Base-by-base conservation (phyloP, 2,888 invertebrate species). In the Drosophila anomalata region DNA sequence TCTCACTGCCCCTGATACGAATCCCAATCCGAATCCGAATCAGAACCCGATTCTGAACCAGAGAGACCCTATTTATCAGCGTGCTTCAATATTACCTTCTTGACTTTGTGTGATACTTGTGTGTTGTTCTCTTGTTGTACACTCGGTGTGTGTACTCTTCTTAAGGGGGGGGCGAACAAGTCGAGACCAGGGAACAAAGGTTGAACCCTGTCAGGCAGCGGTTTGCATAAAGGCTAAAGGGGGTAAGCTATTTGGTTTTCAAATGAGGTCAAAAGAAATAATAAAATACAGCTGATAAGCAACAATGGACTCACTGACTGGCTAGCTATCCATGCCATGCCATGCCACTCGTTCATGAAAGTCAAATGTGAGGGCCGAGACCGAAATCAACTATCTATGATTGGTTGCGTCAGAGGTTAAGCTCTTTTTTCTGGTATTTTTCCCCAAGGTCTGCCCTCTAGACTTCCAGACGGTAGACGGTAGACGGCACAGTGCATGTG, bases 191-290 rank as follows among this genome's bases (percentile, higher is more conserved):
- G 61, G 69, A 73, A 73, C 69, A 65, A 63, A 70, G 60, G 69
- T 71, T 73, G 70, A 73, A 73, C 70, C 55, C 74, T 73, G 74
- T 42, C 22, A 50, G n/a, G 72, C 24, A n/a, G 65, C 29, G 69
- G 31, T 66, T 73, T 78, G 82, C 74, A 55, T 36, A 56, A 52
- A 56, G 74, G 55, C 50, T 51, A 31, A 26, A 33, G 39, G 36
- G 60, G 42, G 44, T 17, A 33, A 36, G 29, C 75, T 88, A 84
- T 87, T 87, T 87, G 83, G 74, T 76, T 84, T 87, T 84, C 63
- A 85, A 84, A 87, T 87, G 89, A 87, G 83, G 83, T 84, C 83
- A 84, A 84, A 73, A 87, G 78, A 89, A 87, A 84, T 84, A 84
- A 87, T 78, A 71, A 56, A 56, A 61, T 50, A 42, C 74, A 54